A percentile compares a stretch with the other conserved stretches of the same genome.
phyloP scores from a whole-genome alignment of 2,888 invertebrate genomes.

The Trichopoda pennipes region DNA sequence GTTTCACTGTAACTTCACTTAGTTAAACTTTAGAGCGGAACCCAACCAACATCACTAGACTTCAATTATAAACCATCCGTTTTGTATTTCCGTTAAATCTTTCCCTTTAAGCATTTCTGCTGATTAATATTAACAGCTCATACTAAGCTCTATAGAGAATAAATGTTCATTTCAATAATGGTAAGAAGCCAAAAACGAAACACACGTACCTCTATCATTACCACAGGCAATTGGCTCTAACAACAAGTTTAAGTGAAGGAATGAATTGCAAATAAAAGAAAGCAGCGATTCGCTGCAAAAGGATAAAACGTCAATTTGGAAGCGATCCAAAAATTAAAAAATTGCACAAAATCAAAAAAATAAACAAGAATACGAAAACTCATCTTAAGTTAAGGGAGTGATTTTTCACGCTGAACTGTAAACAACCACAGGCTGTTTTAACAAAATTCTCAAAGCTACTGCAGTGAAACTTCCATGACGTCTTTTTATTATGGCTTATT shows the following conservation, averaged over 20 bases:
- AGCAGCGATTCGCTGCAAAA: conserved; percentile 24
- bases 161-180: background rate
- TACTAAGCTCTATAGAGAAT: conserved; percentile 20
- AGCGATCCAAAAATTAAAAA: conserved; percentile 23
- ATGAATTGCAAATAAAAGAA: conserved; percentile 28
- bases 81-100: background rate
- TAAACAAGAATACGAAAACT: conserved; percentile 25
- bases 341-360: background rate
- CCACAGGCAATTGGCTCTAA: conserved; percentile 54
- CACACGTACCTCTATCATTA: background rate
- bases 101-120: background rate
- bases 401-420: conserved; percentile 56
- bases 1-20: too few species aligned
- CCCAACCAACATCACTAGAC: too few species aligned
- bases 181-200: conserved; percentile 3
- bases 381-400: conserved; percentile 35
- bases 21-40: too few species aligned
- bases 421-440: conserved; percentile 64
- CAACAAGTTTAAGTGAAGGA: conserved; percentile 30
- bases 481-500: conserved; percentile 29
- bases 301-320: conserved; percentile 35
- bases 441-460: conserved; percentile 23
- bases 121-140: conserved; percentile 8
- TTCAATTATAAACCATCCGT: too few species aligned
- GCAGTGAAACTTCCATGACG: conserved; percentile 18